Evolutionary conservation across 1,140 invertebrate species (phyloP).

Genomic region (Colletes latitarsis): DNA sequence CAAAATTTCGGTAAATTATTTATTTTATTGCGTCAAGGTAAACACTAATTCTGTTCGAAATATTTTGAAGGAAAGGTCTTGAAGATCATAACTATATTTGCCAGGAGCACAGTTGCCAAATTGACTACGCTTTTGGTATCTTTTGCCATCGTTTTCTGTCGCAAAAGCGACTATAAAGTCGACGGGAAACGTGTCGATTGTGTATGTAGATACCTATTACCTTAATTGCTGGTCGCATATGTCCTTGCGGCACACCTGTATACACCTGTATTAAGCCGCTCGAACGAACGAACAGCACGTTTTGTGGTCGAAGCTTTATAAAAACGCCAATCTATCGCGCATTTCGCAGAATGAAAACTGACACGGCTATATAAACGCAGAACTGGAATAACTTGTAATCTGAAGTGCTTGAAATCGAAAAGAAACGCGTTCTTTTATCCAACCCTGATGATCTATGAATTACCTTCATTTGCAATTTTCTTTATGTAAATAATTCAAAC

Average conservation of each 20-base stretch:
- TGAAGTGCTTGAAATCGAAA: too few relatives aligned
- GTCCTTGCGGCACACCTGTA: conserved; percentile 52
- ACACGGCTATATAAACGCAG: neutral
- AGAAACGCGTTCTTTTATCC: too few relatives aligned
- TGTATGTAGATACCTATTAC: conserved; percentile 32
- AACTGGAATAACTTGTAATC: neutral
- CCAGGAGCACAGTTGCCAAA: neutral
- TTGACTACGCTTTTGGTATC: neutral
- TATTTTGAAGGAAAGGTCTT: too few relatives aligned
- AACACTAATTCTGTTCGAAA: too few relatives aligned
- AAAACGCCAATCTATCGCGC: neutral
- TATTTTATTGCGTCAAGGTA: too few relatives aligned
- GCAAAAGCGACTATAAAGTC: neutral
- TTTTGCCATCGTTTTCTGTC: neutral
- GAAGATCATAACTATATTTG: neutral
- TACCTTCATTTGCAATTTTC: too few relatives aligned
- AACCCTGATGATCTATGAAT: too few relatives aligned
- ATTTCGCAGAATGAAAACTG: neutral
- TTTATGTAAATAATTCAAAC: too few relatives aligned
- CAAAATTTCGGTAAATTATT: too few relatives aligned
- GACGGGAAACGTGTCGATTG: conserved; percentile 18
- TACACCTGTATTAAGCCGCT: conserved; percentile 27
- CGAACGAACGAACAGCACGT: conserved; percentile 1
- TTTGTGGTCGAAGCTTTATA: conserved; percentile 12
- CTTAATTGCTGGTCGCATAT: conserved; percentile 31